phyloP scores from a whole-genome alignment of 2,113 vertebrate species.

The Mastomys natalensis region DNA sequence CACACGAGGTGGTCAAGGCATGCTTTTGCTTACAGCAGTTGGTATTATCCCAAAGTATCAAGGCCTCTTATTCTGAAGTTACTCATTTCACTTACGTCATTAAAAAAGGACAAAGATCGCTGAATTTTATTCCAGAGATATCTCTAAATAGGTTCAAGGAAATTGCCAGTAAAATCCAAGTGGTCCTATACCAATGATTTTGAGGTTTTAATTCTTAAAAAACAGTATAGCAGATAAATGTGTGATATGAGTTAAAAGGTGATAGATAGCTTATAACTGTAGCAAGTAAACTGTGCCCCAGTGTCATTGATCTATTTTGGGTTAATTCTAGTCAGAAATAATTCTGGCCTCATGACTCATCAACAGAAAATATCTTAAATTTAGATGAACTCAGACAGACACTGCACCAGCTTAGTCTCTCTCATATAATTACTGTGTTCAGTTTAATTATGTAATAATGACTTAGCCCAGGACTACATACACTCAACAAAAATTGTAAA shows the following conservation, averaged over 20 bases:
- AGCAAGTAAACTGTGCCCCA: background rate
- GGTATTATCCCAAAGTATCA: background rate
- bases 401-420: background rate
- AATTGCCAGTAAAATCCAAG: slow-evolving; percentile 28
- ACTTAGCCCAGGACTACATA: background rate
- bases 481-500: background rate
- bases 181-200: background rate
- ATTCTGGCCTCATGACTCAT: slow-evolving; percentile 52
- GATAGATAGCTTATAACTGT: background rate
- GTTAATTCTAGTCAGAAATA: slow-evolving; percentile 44
- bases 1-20: background rate
- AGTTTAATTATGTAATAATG: slow-evolving; percentile 13
- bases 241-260: background rate
- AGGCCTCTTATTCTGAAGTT: slow-evolving; percentile 13
- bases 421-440: slow-evolving; percentile 44
- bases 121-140: slow-evolving; percentile 32
- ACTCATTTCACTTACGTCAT: background rate
- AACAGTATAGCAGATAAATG: background rate
- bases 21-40: background rate
- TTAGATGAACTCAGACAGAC: slow-evolving; percentile 47
- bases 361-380: slow-evolving; percentile 8
- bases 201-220: slow-evolving; percentile 8
- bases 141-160: background rate
- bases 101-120: background rate
- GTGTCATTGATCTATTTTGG: slow-evolving; percentile 32